Conservation (phyloP, 2,888 invertebrate species). For the Mayetiola destructor region DNA sequence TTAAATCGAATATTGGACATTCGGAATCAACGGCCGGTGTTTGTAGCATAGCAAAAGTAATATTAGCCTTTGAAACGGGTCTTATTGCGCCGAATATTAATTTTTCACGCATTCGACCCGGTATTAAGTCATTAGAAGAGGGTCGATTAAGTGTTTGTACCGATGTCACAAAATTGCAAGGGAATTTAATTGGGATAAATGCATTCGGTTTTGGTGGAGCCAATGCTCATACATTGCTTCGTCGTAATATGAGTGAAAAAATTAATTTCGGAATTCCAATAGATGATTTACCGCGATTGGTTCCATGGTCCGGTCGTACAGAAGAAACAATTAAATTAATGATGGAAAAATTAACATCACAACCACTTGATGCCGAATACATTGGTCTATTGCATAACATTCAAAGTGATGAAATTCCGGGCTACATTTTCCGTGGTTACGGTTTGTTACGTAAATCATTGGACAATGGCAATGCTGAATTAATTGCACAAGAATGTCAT, state of each 20-base stretch:
- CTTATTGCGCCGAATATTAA: constrained; percentile 77
- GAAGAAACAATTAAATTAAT: constrained; percentile 55
- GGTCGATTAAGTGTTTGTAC: constrained; percentile 57
- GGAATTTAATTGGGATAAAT: constrained; percentile 68
- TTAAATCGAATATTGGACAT: constrained; percentile 91
- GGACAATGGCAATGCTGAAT: constrained; percentile 23
- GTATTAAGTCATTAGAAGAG: constrained; percentile 45
- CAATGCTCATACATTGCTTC: constrained; percentile 42
- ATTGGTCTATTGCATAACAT: constrained; percentile 45
- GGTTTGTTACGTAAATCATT: constrained; percentile 36
- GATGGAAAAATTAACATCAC: constrained; percentile 46
- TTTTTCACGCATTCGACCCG: constrained; percentile 47
- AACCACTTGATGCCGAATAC: constrained; percentile 46
- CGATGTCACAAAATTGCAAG: constrained; percentile 51
- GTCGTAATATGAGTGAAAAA: constrained; percentile 25
- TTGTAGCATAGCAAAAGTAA: constrained; percentile 66
- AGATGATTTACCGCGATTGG: constrained; percentile 56
- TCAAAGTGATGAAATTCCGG: constrained; percentile 41
- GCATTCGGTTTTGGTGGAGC: constrained; percentile 91
- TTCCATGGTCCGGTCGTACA: constrained; percentile 64
- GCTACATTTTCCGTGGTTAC: constrained; percentile 65
- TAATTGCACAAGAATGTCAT: constrained; percentile 39
- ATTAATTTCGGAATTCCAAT: constrained; percentile 43
- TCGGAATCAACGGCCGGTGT: constrained; percentile 75
- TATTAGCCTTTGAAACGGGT: constrained; percentile 67